Conservation (phyloP, 2,888 invertebrate genomes). For the Aspidiotus destructor region DNA sequence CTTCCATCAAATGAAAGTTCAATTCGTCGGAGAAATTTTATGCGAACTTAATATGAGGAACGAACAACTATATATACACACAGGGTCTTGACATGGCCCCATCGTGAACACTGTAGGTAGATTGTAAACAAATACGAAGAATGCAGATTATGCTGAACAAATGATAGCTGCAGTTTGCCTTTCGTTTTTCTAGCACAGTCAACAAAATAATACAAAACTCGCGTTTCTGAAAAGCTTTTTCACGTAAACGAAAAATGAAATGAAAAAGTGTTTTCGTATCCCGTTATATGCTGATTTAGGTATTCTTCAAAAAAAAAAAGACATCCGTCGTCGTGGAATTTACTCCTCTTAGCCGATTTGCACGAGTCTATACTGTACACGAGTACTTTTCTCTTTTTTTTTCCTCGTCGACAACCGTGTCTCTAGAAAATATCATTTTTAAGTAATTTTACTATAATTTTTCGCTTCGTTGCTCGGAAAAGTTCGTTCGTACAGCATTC, state of each 20-base stretch:
- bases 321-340: no score
- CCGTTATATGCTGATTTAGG: not conserved
- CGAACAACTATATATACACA: not conserved
- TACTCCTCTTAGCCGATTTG: no score
- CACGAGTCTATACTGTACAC: no score
- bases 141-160: not conserved
- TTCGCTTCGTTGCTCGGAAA: no score
- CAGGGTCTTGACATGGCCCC: no score
- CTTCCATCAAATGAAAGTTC: not conserved
- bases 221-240: not conserved
- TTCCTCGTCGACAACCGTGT: no score
- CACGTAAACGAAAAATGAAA: conserved; percentile 1
- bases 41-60: not conserved
- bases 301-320: no score
- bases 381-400: no score
- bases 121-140: not conserved
- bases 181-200: conserved; percentile 1
- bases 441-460: no score
- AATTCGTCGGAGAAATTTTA: conserved; percentile 3
- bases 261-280: conserved; percentile 3
- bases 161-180: not conserved
- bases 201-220: not conserved
- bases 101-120: no score
- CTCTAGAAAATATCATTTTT: no score
- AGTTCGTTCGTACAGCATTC: no score